Percentiles rank a stretch among this genome's conserved stretches.
These are phyloP conservation scores for Macrosoma leucophasiata DNA, from an alignment of 2,888 invertebrate species.

Conservation along the genomic window DNA sequence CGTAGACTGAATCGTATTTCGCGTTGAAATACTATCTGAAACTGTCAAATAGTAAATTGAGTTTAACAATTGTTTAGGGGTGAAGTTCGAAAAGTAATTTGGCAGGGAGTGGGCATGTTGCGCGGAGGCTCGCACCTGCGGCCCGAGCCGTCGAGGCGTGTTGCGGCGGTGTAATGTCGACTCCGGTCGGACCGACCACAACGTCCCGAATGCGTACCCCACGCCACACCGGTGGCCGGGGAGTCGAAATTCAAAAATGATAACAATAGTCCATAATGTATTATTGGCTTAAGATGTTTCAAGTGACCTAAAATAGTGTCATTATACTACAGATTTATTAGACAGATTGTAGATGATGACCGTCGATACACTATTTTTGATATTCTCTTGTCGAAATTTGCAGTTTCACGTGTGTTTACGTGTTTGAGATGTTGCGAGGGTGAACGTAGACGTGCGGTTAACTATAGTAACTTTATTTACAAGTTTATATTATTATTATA, in stretches of 20 bases:
- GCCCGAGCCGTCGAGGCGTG: no score
- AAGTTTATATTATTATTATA: conserved; percentile 59
- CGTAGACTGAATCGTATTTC: no score
- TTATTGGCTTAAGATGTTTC: conserved; percentile 58
- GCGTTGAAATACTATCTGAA: no score
- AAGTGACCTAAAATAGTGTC: conserved; percentile 62
- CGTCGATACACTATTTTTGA: conserved; percentile 74
- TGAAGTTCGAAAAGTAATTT: no score
- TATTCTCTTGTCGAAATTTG: conserved; percentile 75
- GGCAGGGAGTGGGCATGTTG: no score
- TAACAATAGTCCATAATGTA: conserved; percentile 54
- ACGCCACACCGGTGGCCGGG: no score
- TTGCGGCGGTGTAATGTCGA: no score
- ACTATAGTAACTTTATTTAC: conserved; percentile 73
- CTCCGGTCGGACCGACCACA: no score
- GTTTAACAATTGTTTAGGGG: no score
- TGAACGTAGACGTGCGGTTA: conserved; percentile 54
- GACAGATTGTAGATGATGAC: conserved; percentile 63
- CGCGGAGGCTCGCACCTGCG: no score
- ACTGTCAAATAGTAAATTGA: no score
- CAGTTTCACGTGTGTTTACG: conserved; percentile 59
- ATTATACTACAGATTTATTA: conserved; percentile 63
- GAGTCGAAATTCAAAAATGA: conserved; percentile 45
- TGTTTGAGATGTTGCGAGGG: conserved; percentile 47
- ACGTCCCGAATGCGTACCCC: no score